These are phyloP conservation scores for Hybos culiciformis DNA, from an alignment of 2,888 invertebrate species.

Conservation along the genomic window DNA sequence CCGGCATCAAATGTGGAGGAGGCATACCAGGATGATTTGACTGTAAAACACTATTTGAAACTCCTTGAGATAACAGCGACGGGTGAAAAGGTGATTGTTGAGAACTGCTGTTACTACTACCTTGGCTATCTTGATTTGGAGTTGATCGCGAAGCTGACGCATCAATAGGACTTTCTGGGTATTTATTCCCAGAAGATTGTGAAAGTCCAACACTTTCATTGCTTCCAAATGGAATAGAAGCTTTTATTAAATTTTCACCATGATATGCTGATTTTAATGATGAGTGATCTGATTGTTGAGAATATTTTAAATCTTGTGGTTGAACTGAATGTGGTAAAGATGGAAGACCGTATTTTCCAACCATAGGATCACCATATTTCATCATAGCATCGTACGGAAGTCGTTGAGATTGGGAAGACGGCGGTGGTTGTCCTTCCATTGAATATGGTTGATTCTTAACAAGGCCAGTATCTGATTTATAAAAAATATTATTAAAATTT, in stretches of 20 bases:
- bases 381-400: conserved; percentile 35
- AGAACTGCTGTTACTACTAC: conserved; percentile 33
- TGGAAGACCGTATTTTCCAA: conserved; percentile 24
- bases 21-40: conserved; percentile 29
- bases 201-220: conserved; percentile 13
- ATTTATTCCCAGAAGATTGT: conserved; percentile 18
- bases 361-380: conserved; percentile 34
- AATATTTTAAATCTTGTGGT: conserved; percentile 34
- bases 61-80: conserved; percentile 33
- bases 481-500: too few relatives aligned
- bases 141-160: conserved; percentile 31
- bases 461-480: conserved; percentile 20
- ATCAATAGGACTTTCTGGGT: conserved; percentile 34
- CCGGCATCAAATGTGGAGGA: conserved; percentile 32
- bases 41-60: conserved; percentile 26
- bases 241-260: conserved; percentile 35
- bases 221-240: conserved; percentile 26
- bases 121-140: conserved; percentile 36
- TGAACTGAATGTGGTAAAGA: conserved; percentile 20
- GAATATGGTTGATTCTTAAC: conserved; percentile 31
- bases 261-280: conserved; percentile 24
- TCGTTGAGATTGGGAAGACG: conserved; percentile 14
- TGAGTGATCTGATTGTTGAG: conserved; percentile 19
- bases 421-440: conserved; percentile 10
- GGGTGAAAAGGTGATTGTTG: conserved; percentile 32